A percentile compares a stretch with the other conserved stretches of the same genome.
Evolutionary conservation across 1,140 invertebrate genomes (phyloP).

Genomic region (Drosophila pseudoobscura): DNA sequence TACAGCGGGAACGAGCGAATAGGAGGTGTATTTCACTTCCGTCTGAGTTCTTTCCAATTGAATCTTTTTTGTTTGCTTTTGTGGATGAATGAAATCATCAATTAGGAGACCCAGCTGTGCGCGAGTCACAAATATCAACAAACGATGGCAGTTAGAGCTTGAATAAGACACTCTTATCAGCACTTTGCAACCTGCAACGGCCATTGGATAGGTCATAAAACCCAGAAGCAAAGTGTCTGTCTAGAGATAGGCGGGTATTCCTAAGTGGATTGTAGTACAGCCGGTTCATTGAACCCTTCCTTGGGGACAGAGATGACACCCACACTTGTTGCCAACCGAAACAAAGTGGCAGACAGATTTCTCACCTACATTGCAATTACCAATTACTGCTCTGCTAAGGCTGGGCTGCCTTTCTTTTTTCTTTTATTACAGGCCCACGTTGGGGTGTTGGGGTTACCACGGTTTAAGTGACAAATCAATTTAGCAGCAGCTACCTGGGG

Average conservation of each 20-base stretch:
- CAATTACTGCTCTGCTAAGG: no score
- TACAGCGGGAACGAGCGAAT: slow-evolving; percentile 1
- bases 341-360: slow-evolving; percentile 1
- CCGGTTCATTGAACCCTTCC: slow-evolving; percentile 14
- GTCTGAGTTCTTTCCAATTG: slow-evolving; percentile 13
- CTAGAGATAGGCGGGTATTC: neutral
- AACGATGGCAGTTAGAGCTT: no score
- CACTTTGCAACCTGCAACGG: neutral
- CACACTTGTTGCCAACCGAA: neutral
- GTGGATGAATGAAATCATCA: slow-evolving; percentile 17
- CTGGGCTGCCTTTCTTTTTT: slow-evolving; percentile 26
- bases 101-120: neutral
- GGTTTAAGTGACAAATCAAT: slow-evolving; percentile 37
- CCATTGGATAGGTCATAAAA: slow-evolving; percentile 1
- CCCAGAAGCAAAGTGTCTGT: neutral
- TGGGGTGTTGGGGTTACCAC: neutral
- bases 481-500: slow-evolving; percentile 16
- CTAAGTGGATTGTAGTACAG: neutral
- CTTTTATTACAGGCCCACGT: neutral
- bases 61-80: slow-evolving; percentile 29
- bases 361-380: slow-evolving; percentile 26
- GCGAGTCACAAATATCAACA: no score
- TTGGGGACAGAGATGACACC: slow-evolving; percentile 5
- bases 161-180: neutral
- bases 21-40: slow-evolving; percentile 6